Evolutionary conservation across 2,888 invertebrate species (phyloP).

Genomic region (Andrena minutula): DNA sequence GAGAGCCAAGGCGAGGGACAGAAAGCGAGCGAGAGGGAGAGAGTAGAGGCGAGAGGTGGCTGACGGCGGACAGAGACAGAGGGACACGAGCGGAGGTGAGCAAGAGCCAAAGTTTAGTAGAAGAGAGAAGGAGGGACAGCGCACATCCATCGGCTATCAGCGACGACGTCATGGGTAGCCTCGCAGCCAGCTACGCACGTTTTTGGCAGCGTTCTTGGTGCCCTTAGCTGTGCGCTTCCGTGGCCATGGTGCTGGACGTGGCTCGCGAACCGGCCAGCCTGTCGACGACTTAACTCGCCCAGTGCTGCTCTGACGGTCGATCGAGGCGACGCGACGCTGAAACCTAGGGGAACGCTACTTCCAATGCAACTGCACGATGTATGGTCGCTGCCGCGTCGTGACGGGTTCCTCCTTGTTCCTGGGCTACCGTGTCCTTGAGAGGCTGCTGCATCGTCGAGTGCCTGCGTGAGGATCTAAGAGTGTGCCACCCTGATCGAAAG

Average conservation of each 20-base stretch:
- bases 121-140: background rate
- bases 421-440: constrained; percentile 17
- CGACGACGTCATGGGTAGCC: constrained; percentile 60
- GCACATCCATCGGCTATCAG: constrained; percentile 38
- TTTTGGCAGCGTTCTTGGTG: constrained; percentile 39
- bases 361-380: constrained; percentile 55
- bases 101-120: background rate
- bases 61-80: constrained; percentile 10
- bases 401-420: constrained; percentile 3
- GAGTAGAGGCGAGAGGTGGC: background rate
- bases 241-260: constrained; percentile 25
- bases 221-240: constrained; percentile 4
- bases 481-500: background rate
- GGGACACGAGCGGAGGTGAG: constrained; percentile 2
- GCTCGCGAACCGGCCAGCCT: constrained; percentile 27
- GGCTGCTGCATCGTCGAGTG: constrained; percentile 28
- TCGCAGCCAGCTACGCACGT: constrained; percentile 57
- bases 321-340: constrained; percentile 65
- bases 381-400: constrained; percentile 26
- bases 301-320: constrained; percentile 71
- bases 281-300: constrained; percentile 45
- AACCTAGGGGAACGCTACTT: constrained; percentile 50
- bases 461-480: constrained; percentile 42
- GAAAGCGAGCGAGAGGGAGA: constrained; percentile 19
- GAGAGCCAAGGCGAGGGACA: background rate